Evolutionary conservation across 2,113 vertebrate genomes (phyloP).

Genomic region (Otis tarda): DNA sequence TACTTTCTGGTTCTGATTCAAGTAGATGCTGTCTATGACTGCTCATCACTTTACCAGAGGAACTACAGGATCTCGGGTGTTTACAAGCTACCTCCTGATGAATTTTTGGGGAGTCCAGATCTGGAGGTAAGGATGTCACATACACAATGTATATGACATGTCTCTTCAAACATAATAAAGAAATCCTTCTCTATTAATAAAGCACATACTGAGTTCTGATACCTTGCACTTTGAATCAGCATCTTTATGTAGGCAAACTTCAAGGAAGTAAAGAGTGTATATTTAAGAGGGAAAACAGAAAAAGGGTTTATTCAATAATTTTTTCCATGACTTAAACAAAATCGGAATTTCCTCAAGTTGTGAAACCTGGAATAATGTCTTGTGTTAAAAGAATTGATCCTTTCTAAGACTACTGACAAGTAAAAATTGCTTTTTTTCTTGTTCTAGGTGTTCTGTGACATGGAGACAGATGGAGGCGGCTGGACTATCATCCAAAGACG

Average conservation of each 20-base stretch:
- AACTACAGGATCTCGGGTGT: conserved; percentile 93
- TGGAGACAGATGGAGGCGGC: conserved; percentile 91
- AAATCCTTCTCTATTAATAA: not conserved
- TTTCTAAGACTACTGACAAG: not conserved
- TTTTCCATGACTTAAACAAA: not conserved
- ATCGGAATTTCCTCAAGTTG: not conserved
- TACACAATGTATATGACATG: not conserved
- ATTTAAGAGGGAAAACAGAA: not conserved
- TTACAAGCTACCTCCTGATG: conserved; percentile 93
- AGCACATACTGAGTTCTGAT: not conserved
- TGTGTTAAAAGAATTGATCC: not conserved
- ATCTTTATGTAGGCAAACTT: not conserved
- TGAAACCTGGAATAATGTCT: not conserved
- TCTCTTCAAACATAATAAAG: not conserved
- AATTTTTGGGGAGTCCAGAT: conserved; percentile 91
- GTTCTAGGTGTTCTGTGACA: conserved; percentile 91
- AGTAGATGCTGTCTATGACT: conserved; percentile 94
- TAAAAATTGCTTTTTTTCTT: not conserved
- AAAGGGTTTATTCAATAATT: not conserved
- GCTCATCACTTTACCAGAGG: conserved; percentile 90
- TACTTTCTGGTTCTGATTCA: not conserved
- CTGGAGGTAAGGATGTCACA: conserved; percentile 79
- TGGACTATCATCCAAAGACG: conserved; percentile 97
- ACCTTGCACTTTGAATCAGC: not conserved
- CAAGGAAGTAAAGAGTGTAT: not conserved